A percentile compares a stretch with the other conserved stretches of the same genome.
phyloP scores from a whole-genome alignment of 2,113 vertebrate species.

The Cyphotilapia sp. region DNA sequence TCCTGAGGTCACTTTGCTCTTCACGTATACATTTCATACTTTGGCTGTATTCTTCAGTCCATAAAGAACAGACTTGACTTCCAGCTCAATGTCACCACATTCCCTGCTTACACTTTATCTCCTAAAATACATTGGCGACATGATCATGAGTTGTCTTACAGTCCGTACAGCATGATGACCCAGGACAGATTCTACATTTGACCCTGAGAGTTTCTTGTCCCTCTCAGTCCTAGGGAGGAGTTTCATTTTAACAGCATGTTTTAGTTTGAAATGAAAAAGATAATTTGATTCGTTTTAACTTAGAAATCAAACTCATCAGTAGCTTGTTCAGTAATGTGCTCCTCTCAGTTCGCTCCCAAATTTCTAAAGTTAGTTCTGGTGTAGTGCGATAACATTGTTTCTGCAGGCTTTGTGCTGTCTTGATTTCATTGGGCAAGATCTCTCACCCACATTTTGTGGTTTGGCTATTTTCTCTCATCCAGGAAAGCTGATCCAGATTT shows the following conservation, averaged over 20 bases:
- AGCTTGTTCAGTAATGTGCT: not conserved
- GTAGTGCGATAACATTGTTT: slow-evolving; percentile 11
- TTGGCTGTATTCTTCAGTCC: not conserved
- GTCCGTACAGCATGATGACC: not conserved
- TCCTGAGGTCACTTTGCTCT: not conserved
- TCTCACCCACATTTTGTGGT: not conserved
- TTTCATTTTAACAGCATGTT: not conserved
- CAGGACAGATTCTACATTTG: not conserved
- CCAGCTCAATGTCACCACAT: not conserved
- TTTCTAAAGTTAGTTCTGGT: not conserved
- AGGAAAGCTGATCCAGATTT: not conserved
- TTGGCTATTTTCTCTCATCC: not conserved
- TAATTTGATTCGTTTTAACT: not conserved
- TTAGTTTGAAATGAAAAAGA: not conserved
- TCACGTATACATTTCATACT: not conserved
- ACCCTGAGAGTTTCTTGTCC: not conserved
- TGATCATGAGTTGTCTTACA: not conserved
- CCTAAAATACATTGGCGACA: not conserved
- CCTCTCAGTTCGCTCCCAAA: not conserved
- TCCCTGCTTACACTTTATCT: not conserved
- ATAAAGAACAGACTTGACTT: not conserved
- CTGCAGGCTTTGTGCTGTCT: not conserved
- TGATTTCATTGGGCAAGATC: not conserved
- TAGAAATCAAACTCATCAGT: not conserved
- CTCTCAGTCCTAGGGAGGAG: not conserved